Conservation (phyloP, 2,888 invertebrate species). For the Ochropleura leucogaster region DNA sequence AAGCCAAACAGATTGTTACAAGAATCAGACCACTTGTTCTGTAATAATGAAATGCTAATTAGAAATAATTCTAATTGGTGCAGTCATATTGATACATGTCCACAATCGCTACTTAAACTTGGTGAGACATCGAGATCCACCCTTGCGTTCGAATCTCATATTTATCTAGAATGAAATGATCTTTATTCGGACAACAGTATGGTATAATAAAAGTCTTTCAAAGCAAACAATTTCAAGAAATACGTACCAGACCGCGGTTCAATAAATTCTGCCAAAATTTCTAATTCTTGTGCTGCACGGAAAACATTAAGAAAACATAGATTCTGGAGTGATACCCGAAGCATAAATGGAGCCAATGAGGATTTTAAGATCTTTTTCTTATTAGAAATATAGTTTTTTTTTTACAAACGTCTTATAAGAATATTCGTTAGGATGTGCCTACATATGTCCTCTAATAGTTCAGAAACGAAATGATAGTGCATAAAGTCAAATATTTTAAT, state of each 20-base stretch:
- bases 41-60: not conserved
- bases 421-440: not conserved
- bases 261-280: not conserved
- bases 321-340: not conserved
- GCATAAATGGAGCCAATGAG: not conserved
- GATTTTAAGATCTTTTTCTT: not conserved
- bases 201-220: not conserved
- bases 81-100: not conserved
- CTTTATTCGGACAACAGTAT: not conserved
- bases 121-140: not conserved
- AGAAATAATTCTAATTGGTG: not conserved
- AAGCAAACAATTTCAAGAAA: slow-evolving; percentile 11
- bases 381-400: not conserved
- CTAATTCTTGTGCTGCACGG: not conserved
- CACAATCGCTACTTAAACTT: not conserved
- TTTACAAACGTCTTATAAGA: not conserved
- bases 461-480: not conserved
- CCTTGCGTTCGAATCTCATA: not conserved
- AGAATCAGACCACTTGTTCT: not conserved
- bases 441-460: too few relatives aligned
- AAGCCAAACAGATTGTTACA: not conserved
- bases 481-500: not conserved
- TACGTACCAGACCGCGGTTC: not conserved
- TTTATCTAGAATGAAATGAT: not conserved
- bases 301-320: too few relatives aligned